Evolutionary conservation across 1,140 invertebrate genomes (phyloP), one percentile per base, ranked within the genome.

Genomic region (Anastrepha ludens): DNA sequence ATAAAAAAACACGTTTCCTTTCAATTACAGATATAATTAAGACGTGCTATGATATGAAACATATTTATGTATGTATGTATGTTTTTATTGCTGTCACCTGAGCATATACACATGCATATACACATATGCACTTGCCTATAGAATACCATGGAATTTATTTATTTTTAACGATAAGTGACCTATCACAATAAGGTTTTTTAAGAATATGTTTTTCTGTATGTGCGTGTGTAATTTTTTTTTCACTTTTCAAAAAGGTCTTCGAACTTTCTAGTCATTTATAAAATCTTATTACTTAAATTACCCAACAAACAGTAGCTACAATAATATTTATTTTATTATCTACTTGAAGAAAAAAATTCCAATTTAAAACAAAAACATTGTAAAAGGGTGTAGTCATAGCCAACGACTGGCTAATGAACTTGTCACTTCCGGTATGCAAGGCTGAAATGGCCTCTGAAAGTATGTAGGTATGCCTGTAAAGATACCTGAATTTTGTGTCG

Each of bases 211-310:
- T 62, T 62, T 13, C 60, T 15, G 1, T 62, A 15, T 62, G 5
- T 62, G 9, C 5, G 1, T 62, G 5, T 62, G 9, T 4, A 62
- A 13, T 62, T 62, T 62, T 62, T 4, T n/a, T 62, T 62, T 62
- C 60, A 5, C 60, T 13, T 62, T 62, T 62, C 13, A 13, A 41
- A 70, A 41, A 44, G 67, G 67, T 70, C 67, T 70, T 70, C 67
- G 67, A 70, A 70, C 67, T 70, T 70, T 70, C 67, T 41, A 70
- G 67, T 70, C 67, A 70, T 70, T 70, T 13, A 70, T 70, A 17
- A 70, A 70, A 70, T 70, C 29, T 70, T 70, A 15, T 62, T 55
- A 65, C 41, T 70, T 44, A 13, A 13, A 15, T 70, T 70, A 65
- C 4, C 41, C 29, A 70, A 39, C 67, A 70, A 41, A 47, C 67